Conservation (phyloP, 2,113 vertebrate species). For the Plotosus lineatus region DNA sequence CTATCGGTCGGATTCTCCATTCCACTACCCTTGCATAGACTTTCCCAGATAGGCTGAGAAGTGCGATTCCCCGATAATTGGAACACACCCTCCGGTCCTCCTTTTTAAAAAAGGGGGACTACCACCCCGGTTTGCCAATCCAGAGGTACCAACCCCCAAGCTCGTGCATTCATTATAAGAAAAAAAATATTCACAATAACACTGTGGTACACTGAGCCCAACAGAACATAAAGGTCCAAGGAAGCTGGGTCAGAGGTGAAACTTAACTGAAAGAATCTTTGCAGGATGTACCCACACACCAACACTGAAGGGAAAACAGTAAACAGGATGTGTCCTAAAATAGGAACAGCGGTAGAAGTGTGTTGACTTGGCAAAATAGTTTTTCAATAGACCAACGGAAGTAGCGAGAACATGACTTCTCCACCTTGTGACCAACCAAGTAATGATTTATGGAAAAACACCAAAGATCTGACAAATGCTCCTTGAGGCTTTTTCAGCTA, state of each 20-base stretch:
- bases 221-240: conserved; percentile 25
- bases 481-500: conserved; percentile 30
- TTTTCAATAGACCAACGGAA: conserved; percentile 36
- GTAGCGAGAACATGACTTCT: neutral
- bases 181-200: neutral
- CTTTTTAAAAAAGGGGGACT: too few species aligned
- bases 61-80: too few species aligned
- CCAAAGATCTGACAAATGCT: conserved; percentile 14
- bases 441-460: conserved; percentile 45
- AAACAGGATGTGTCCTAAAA: conserved; percentile 52
- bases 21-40: too few species aligned
- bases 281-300: conserved; percentile 44
- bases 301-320: conserved; percentile 40
- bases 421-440: neutral
- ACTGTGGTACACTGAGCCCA: neutral
- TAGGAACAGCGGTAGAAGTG: conserved; percentile 48
- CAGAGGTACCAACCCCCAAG: too few species aligned
- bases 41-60: too few species aligned
- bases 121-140: too few species aligned
- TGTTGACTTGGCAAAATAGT: conserved; percentile 33
- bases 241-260: conserved; percentile 41
- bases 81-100: too few species aligned
- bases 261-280: conserved; percentile 36
- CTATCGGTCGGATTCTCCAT: too few species aligned
- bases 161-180: too few species aligned